These are phyloP conservation scores for Euura saliciscinereae DNA, from an alignment of 1,140 invertebrate species.

Conservation along the genomic window DNA sequence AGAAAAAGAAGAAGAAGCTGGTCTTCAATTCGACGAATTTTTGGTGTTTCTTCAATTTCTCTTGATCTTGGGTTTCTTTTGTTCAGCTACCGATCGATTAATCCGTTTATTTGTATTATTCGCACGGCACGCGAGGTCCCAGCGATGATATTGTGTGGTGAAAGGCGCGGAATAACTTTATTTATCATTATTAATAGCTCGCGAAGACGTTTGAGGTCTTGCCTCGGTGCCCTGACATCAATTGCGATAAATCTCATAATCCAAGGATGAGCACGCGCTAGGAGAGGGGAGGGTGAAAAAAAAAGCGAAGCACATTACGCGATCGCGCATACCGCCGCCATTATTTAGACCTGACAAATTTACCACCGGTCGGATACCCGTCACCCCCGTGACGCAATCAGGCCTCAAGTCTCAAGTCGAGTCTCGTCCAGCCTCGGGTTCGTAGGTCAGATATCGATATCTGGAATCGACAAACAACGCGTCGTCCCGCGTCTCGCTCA, in stretches of 20 bases:
- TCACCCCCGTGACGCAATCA: neutral
- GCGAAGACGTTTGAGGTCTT: neutral
- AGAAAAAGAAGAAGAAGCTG: too few species aligned
- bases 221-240: neutral
- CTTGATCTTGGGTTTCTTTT: neutral
- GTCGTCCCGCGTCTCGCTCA: conserved; percentile 15
- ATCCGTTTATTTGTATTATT: neutral
- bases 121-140: neutral
- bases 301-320: too few species aligned
- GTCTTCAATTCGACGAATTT: too few species aligned
- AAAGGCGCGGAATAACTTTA: neutral
- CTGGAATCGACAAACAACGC: conserved; percentile 37
- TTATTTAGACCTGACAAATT: neutral
- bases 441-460: conserved; percentile 34
- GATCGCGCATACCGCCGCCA: too few species aligned
- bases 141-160: neutral
- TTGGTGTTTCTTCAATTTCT: neutral
- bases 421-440: neutral
- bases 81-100: neutral
- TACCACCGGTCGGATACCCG: neutral
- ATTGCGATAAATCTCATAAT: neutral
- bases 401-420: neutral
- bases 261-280: too few species aligned
- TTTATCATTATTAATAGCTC: neutral
- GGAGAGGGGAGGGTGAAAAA: too few species aligned